Percentiles rank a stretch among this genome's conserved stretches.
Conservation (phyloP, 2,797 vertebrate genomes). For the Pangasius mekongensis region DNA sequence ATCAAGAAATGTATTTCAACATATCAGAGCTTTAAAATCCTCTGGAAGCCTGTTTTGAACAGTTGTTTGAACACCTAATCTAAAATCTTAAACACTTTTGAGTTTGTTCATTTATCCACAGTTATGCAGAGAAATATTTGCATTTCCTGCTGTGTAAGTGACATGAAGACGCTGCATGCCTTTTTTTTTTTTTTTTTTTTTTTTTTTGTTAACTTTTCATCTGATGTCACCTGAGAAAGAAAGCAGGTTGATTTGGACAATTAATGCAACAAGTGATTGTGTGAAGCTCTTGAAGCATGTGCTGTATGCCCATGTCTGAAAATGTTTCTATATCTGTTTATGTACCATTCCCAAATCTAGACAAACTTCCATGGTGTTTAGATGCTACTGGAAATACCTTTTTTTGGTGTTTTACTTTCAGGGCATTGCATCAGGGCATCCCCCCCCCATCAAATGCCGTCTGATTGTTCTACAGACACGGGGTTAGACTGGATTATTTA, state of each 20-base stretch:
- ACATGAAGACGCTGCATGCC: background rate
- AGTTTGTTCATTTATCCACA: background rate
- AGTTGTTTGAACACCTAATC: background rate
- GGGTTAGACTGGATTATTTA: background rate
- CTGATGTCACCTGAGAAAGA: background rate
- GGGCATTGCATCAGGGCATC: constrained; percentile 45
- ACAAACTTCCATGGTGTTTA: background rate
- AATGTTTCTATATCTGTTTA: constrained; percentile 30
- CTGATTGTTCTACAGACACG: background rate
- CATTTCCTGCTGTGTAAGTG: background rate
- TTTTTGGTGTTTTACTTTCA: constrained; percentile 42
- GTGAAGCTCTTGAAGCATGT: background rate
- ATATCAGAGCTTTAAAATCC: background rate
- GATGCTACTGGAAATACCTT: background rate
- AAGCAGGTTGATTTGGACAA: background rate
- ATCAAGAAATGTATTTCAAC: background rate
- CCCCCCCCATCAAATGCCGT: background rate
- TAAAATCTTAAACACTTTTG: background rate
- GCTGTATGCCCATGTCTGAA: background rate
- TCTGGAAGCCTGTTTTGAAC: background rate
- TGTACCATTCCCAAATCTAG: constrained; percentile 4
- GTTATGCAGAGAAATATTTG: background rate
- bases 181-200: background rate
- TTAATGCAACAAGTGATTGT: background rate
- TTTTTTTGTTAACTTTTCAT: background rate